Conservation (phyloP, 2,113 vertebrate genomes). For the Muntiacus reevesi region DNA sequence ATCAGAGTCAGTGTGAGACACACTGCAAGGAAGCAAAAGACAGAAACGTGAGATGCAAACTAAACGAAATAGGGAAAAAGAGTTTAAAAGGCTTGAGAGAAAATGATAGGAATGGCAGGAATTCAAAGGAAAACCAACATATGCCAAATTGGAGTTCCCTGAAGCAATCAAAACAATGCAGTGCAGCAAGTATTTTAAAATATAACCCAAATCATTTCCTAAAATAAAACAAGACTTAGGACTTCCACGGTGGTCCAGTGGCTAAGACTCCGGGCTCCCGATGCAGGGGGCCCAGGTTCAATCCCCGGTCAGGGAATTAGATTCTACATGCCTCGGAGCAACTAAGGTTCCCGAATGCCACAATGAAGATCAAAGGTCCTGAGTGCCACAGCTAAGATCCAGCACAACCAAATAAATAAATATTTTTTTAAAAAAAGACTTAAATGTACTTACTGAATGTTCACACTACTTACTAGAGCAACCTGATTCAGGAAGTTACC, state of each 20-base stretch:
- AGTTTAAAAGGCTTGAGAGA: too few relatives aligned
- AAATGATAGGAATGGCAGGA: background rate
- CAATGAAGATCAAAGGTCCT: background rate
- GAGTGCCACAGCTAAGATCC: background rate
- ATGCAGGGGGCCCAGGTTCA: background rate
- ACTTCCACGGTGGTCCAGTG: background rate
- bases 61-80: too few relatives aligned
- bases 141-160: background rate
- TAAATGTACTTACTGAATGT: background rate
- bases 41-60: background rate
- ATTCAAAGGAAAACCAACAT: background rate
- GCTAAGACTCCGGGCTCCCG: background rate
- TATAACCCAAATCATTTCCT: background rate
- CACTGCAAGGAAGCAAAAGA: background rate
- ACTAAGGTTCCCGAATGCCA: background rate
- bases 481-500: background rate
- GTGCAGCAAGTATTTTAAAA: background rate
- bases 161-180: background rate
- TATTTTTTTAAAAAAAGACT: background rate
- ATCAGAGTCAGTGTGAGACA: background rate
- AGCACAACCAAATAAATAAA: background rate
- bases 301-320: background rate
- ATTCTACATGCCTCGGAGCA: background rate
- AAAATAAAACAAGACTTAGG: constrained; percentile 1
- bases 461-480: background rate